Conservation (phyloP, 2,113 vertebrate species). For the Cephalopholis sonnerati region DNA sequence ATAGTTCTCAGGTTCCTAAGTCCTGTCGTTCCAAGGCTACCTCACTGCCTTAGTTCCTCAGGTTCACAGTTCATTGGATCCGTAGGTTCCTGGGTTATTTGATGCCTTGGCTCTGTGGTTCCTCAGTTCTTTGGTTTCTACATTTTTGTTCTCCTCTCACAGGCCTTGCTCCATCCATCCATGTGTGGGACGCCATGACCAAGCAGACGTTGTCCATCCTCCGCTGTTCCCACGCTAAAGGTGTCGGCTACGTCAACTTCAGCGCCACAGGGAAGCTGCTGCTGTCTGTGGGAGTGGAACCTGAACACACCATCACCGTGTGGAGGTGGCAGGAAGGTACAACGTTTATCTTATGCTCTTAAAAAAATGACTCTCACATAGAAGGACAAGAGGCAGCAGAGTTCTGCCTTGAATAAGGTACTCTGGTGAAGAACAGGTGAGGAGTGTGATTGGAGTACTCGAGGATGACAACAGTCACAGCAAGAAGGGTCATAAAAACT, state of each 20-base stretch:
- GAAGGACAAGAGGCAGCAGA: too few species aligned
- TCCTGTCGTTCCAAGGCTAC: background rate
- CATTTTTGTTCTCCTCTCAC: background rate
- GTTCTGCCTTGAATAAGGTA: too few species aligned
- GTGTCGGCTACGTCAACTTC: slow-evolving; percentile 94
- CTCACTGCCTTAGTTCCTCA: background rate
- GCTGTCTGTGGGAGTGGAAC: slow-evolving; percentile 94
- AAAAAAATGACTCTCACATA: too few species aligned
- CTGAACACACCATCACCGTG: slow-evolving; percentile 95
- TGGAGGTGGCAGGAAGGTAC: slow-evolving; percentile 99
- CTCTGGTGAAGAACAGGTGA: too few species aligned
- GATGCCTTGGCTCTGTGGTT: background rate
- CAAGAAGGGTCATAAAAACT: too few species aligned
- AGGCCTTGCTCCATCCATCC: slow-evolving; percentile 95
- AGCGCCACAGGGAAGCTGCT: slow-evolving; percentile 97
- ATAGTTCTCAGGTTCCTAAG: background rate
- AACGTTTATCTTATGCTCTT: background rate
- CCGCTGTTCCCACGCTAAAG: slow-evolving; percentile 93
- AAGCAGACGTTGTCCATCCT: slow-evolving; percentile 97
- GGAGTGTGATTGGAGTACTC: too few species aligned
- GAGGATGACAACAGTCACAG: too few species aligned
- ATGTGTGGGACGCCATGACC: slow-evolving; percentile 96
- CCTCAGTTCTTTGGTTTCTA: background rate
- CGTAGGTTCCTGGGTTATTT: background rate
- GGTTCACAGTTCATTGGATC: background rate